Evolutionary conservation across 2,797 vertebrate species (phyloP).

Genomic region (Paedocypris micromegethes): DNA sequence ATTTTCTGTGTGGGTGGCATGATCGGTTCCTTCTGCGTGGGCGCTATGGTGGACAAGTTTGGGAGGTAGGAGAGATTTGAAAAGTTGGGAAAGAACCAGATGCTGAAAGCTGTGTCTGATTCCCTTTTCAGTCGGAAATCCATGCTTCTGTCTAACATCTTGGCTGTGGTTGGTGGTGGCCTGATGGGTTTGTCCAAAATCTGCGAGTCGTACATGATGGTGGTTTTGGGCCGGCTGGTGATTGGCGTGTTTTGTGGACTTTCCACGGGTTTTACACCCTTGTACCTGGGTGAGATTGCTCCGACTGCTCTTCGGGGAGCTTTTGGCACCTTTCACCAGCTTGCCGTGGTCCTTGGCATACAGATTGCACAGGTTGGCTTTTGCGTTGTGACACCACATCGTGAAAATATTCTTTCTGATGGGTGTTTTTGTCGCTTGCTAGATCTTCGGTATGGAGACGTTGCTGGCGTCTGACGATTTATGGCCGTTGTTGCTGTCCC

Average conservation of each 20-base stretch:
- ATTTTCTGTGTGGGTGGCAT: constrained; percentile 95
- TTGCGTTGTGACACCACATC: background rate
- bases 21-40: constrained; percentile 84
- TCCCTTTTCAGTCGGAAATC: constrained; percentile 75
- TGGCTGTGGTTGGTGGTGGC: constrained; percentile 71
- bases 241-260: constrained; percentile 87
- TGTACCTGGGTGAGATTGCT: constrained; percentile 89
- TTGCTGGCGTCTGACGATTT: constrained; percentile 73
- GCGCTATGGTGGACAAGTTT: constrained; percentile 80
- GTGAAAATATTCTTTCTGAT: background rate
- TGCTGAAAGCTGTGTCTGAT: background rate
- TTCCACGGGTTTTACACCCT: constrained; percentile 87
- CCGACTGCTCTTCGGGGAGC: constrained; percentile 84
- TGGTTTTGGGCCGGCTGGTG: constrained; percentile 81
- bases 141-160: constrained; percentile 81
- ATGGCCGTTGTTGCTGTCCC: constrained; percentile 79
- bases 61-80: constrained; percentile 75
- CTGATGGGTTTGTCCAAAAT: constrained; percentile 80
- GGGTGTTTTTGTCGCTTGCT: constrained; percentile 5
- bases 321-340: constrained; percentile 90
- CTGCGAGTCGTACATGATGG: constrained; percentile 74
- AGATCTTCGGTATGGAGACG: constrained; percentile 80
- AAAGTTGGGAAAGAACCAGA: no score
- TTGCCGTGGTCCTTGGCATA: constrained; percentile 93
- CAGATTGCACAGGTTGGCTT: constrained; percentile 84